Base-by-base conservation (phyloP, 2,888 invertebrate genomes). In the Tubulanus polymorphus region DNA sequence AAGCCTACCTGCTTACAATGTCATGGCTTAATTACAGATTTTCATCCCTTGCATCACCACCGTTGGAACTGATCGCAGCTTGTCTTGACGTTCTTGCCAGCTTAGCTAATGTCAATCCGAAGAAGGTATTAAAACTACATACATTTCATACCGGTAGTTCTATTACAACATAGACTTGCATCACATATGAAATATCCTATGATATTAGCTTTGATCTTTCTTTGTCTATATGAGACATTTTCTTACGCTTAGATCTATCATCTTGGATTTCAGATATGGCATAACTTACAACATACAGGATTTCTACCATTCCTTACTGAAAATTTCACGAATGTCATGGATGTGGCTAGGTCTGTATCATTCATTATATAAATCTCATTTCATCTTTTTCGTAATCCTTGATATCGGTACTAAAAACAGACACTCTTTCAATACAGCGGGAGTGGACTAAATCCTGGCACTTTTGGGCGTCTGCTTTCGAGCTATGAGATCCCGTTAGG, bases 301-400 rank as follows among this genome's bases (percentile, higher is more conserved):
- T 59, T 76, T 3, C 61, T 75, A 3, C 76, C 76, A 1, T 74
- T 66, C 58, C 63, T 74, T 26, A 75, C 71, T 25, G 74, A 72
- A 52, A 73, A 73, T 57, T 64, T 75, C 6, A 71, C 71, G 60
- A 67, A 69, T 49, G 53, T 72, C 41, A 62, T 63, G 10, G 73
- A 75, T 58, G 65, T 70, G 3, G 58, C 68, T 49, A 74, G 71
- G 75, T 74, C 61, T 55, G 56, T 37, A 5, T 2, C 1, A 15
- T 35, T 35, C n/a, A n/a, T n/a, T n/a, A n/a, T n/a, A n/a, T n/a
- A n/a, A n/a, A n/a, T n/a, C n/a, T n/a, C n/a, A n/a, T n/a, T n/a
- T n/a, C n/a, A n/a, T n/a, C n/a, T n/a, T 18, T 23, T 47, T 3
- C n/a, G 29, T 32, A 30, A n/a, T n/a, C n/a, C n/a, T n/a, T n/a